A percentile compares a stretch with the other conserved stretches of the same genome.
phyloP scores from a whole-genome alignment of 2,888 invertebrate species.

The Machimus atricapillus region DNA sequence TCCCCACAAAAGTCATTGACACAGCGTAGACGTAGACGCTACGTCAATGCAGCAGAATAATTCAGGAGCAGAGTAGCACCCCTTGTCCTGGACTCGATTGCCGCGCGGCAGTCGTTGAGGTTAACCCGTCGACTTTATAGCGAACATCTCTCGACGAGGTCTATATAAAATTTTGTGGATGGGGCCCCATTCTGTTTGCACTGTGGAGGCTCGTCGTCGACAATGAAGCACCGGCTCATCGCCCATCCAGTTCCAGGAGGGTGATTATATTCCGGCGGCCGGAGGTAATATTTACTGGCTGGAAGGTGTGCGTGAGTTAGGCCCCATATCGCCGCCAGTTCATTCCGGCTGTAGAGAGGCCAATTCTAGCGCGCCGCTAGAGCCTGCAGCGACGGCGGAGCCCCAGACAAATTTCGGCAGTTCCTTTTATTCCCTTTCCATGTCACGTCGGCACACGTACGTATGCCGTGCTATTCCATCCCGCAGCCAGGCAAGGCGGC shows the following conservation, averaged over 20 bases:
- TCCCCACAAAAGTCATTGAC: not conserved
- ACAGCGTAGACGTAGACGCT: not conserved
- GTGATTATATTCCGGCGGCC: not conserved
- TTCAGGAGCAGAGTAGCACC: not conserved
- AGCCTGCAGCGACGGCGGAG: not conserved
- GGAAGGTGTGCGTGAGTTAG: conserved; percentile 7
- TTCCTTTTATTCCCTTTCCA: conserved; percentile 36
- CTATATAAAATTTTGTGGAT: not conserved
- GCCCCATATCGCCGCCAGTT: not conserved
- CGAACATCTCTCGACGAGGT: not conserved
- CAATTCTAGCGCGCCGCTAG: not conserved
- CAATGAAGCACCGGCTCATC: not conserved
- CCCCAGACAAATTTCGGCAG: conserved; percentile 39
- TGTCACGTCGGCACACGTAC: conserved; percentile 34
- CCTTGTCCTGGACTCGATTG: not conserved
- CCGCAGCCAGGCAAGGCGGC: not conserved
- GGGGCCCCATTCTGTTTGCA: not conserved
- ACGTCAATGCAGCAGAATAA: conserved; percentile 4
- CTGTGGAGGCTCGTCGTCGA: not conserved
- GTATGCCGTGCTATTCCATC: not conserved
- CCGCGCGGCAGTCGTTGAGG: not conserved
- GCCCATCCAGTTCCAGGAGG: not conserved
- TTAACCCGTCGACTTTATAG: not conserved
- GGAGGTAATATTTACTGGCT: not conserved
- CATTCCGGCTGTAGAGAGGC: not conserved